Conservation (phyloP, 2,797 vertebrate genomes). For the Mormyrus proboscirostris region DNA sequence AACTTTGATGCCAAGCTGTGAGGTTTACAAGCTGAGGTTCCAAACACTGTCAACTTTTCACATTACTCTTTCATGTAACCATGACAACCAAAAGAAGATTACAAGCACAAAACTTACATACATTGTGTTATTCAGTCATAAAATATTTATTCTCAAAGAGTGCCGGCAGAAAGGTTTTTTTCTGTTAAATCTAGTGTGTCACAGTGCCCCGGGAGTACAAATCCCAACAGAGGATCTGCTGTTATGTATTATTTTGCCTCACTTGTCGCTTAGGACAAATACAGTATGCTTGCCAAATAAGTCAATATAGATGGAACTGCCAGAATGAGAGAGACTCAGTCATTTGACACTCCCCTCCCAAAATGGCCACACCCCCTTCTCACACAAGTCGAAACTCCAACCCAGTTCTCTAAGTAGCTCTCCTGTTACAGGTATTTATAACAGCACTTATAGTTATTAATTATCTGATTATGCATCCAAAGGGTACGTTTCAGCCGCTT, state of each 20-base stretch:
- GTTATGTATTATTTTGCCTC: not conserved
- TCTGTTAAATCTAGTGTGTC: not conserved
- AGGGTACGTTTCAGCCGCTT: not conserved
- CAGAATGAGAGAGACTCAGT: not conserved
- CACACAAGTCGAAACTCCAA: not conserved
- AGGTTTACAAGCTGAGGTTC: not conserved
- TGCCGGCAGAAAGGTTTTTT: not conserved
- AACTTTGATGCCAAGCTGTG: not conserved
- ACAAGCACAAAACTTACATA: not conserved
- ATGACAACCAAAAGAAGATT: not conserved
- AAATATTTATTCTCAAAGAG: not conserved
- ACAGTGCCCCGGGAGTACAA: not conserved
- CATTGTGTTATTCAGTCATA: not conserved
- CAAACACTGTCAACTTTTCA: not conserved
- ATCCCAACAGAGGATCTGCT: not conserved
- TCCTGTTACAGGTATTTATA: not conserved
- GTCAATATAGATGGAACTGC: not conserved
- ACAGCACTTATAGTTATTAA: not conserved
- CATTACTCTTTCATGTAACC: not conserved
- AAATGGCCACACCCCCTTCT: not conserved
- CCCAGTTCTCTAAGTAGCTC: not conserved
- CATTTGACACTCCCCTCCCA: not conserved
- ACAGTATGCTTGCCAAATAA: not conserved
- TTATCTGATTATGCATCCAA: not conserved
- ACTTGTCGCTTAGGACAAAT: not conserved